Evolutionary conservation across 1,140 invertebrate species (phyloP), one percentile per base, ranked within the genome.

Genomic region (Notospermus geniculatus): DNA sequence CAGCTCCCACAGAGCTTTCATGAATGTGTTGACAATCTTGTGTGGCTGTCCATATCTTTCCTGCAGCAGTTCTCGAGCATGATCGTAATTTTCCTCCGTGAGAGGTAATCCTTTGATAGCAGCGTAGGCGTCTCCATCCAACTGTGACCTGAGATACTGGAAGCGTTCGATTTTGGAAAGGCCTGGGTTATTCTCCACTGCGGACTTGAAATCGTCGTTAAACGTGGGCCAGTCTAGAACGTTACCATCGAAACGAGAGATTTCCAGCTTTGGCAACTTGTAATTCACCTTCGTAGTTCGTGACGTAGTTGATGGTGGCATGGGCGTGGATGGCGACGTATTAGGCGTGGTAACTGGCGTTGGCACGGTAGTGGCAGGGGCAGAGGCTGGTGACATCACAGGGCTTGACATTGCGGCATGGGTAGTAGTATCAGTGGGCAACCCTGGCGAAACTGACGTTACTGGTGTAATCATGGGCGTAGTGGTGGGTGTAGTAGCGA

Each of bases 201-300:
- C 15, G 7, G 57, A 32, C n/a, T 66, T 17, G 45, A 41, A 62
- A 2, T 25, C 17, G 43, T 66, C 60, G 53, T 41, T 62, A 50
- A 66, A 60, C 22, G 58, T 30, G 41, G 62, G 64, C 57, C 64
- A 62, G 1, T 39, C 46, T 19, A 65, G 50, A n/a, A 62, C 5
- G 46, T 66, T 53, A 0, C 57, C 64, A 52, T 59, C 30, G 52
- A 66, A 66, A 28, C 28, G 54, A 1, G 46, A 57, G 4, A 66
- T n/a, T 17, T 25, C 45, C 1, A 62, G 54, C 46, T 62, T 63
- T 9, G 65, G 65, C 17, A 67, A 45, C n/a, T n/a, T n/a, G n/a
- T n/a, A n/a, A n/a, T n/a, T n/a, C n/a, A n/a, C n/a, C n/a, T n/a
- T n/a, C n/a, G n/a, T n/a, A n/a, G n/a, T n/a, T n/a, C n/a, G n/a